Evolutionary conservation across 1,140 invertebrate species (phyloP), one percentile per base, ranked within the genome.

Genomic region (Caenorhabditis inopinata): DNA sequence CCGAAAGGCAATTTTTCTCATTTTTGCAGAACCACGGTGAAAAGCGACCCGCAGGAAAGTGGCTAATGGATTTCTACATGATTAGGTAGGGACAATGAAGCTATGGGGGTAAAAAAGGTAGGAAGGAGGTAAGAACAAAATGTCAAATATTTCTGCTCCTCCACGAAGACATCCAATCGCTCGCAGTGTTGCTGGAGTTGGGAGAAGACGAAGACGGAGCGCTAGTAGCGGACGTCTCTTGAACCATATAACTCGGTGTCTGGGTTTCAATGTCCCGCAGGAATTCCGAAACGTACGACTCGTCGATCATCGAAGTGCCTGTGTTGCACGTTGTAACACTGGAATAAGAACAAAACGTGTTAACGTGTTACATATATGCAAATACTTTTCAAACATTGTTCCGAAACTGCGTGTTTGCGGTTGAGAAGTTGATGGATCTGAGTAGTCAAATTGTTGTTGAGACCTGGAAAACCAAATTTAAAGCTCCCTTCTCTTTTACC

Each of bases 311-410:
- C n/a, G 58, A 68, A 21, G 58, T 68, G 58, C 58, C 58, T 18
- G 58, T 68, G 16, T 68, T 68, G 58, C 58, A 68, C 23, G 29
- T 68, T 23, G 29, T 38, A 42, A 68, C 58, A 21, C 58, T 68
- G 58, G 1, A 68, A 68, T 7, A 21, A 21, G 27, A 9, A 3
- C n/a, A 1, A 1, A 42, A 14, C 4, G 58, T 42, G 14, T 7
- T n/a, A 21, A 68, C 18, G 21, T 38, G 11, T 11, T 2, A 51
- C 23, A 16, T 25, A 23, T 2, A 16, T 58, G n/a, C 4, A 6
- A n/a, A 21, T 42, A 68, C 58, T 68, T 38, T 68, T 38, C 58
- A 68, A 68, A 68, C 58, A 68, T 68, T 25, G 58, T 68, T 68
- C 58, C 58, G 12, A 38, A 42, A 12, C n/a, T 68, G 2, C 58